phyloP scores from a whole-genome alignment of 2,113 vertebrate genomes.

The Rostratula benghalensis region DNA sequence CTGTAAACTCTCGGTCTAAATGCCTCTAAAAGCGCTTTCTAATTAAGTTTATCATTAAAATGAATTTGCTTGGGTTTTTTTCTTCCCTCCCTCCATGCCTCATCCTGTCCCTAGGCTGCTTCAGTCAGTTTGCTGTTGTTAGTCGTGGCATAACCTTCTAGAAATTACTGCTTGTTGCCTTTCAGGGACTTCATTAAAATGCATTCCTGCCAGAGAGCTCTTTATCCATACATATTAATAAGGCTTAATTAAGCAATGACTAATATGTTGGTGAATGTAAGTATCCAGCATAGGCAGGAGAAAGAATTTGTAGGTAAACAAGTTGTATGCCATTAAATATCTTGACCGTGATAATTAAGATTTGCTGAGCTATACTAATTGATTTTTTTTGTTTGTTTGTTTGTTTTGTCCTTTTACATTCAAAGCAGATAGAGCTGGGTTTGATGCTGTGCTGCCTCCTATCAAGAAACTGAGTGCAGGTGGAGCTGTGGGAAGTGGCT shows the following conservation, averaged over 20 bases:
- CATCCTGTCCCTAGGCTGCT: not conserved
- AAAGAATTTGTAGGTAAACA: constrained; percentile 26
- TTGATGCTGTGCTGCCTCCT: not conserved
- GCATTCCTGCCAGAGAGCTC: constrained; percentile 59
- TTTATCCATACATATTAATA: constrained; percentile 69
- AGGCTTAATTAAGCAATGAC: constrained; percentile 73
- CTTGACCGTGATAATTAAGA: constrained; percentile 3
- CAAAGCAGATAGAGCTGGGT: not conserved
- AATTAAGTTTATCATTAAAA: constrained; percentile 44
- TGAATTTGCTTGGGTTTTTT: not conserved
- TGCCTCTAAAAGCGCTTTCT: not conserved
- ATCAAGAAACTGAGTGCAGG: not conserved
- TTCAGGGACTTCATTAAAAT: constrained; percentile 68
- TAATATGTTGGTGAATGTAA: constrained; percentile 38
- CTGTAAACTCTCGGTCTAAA: not conserved
- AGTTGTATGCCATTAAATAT: constrained; percentile 18
- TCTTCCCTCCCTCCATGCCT: not conserved
- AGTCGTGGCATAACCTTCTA: constrained; percentile 25
- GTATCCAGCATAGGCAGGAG: not conserved
- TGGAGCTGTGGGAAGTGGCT: not conserved
- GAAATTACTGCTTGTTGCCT: constrained; percentile 58
- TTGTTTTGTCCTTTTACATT: not conserved
- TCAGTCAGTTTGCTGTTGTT: constrained; percentile 32
- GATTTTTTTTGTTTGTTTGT: not conserved
- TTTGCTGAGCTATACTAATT: not conserved